Percentiles rank a stretch among this genome's conserved stretches.
Conservation (phyloP, 2,113 vertebrate genomes). For the Pipa parva region DNA sequence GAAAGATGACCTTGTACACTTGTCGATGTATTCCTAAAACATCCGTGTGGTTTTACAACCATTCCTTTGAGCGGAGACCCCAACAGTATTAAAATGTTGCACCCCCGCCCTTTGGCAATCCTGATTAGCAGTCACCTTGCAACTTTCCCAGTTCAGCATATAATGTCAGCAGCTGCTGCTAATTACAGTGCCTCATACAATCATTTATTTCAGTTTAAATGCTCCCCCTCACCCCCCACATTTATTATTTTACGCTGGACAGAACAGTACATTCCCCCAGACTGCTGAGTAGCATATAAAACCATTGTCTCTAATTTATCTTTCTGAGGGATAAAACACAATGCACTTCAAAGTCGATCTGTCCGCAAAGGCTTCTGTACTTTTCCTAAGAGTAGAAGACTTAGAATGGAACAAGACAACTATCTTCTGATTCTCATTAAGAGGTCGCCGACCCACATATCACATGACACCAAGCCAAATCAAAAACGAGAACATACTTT, state of each 20-base stretch:
- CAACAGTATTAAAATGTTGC: not conserved
- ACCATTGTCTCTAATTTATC: conserved; percentile 6
- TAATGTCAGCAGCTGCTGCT: conserved; percentile 3
- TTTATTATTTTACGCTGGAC: conserved; percentile 5
- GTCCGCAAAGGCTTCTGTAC: not conserved
- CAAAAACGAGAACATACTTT: not conserved
- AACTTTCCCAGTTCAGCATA: not conserved
- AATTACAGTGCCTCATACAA: not conserved
- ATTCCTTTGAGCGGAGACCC: not conserved
- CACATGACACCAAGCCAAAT: conserved; percentile 17
- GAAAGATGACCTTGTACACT: too few relatives aligned
- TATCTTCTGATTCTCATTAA: conserved; percentile 24
- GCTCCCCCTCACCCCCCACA: not conserved
- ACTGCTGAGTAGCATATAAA: conserved; percentile 2
- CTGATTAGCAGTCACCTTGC: conserved; percentile 9
- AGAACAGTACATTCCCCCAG: conserved; percentile 3
- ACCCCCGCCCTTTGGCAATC: not conserved
- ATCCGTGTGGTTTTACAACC: too few relatives aligned
- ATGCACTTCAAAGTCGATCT: not conserved
- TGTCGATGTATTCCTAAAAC: too few relatives aligned
- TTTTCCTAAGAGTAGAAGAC: not conserved
- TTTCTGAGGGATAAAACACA: not conserved
- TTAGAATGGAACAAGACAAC: conserved; percentile 5
- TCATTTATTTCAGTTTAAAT: conserved; percentile 1
- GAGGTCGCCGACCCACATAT: conserved; percentile 2